Base-by-base conservation (phyloP, 1,140 invertebrate genomes). In the Apis laboriosa region DNA sequence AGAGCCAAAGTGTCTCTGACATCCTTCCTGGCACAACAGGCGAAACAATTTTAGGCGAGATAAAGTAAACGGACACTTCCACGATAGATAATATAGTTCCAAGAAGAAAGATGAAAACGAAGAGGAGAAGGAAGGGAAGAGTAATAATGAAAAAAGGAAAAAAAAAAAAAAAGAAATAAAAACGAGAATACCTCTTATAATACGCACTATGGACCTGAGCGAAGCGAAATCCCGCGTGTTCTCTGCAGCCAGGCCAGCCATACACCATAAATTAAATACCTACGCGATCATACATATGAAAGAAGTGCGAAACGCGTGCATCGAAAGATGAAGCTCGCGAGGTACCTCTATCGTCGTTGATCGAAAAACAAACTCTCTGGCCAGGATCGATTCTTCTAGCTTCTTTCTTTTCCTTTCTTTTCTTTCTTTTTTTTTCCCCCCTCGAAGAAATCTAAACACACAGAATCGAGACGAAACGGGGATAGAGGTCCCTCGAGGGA, bases 151-250 rank as follows among this genome's bases (percentile, higher is more conserved):
- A 15, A 15, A 15, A 9, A 66, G 9, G 15, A 49, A 15, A n/a
- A 56, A 43, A 28, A 53, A 24, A 78, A 84, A 87, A n/a, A n/a
- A n/a, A n/a, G n/a, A n/a, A n/a, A 87, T 61, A 76, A 74, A 34
- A 34, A 34, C 34, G 34, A 60, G 80, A 63, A 86, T 80, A 84
- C 77, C 81, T 86, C 81, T 61, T 80, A n/a, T n/a, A n/a, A 63
- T 24, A 76, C 72, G 66, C 56, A 58, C 78, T 68, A 55, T 76
- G 86, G 86, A 84, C 72, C 66, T 75, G 63, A 49, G 49, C 55
- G 51, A 71, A 72, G 66, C 71, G 74, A 72, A 43, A 82, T 51
- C 51, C 28, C 53, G 28, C 66, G 64, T 68, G 73, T 87, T 80
- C 74, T 83, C 28, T 58, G 70, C 34, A 34, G 34, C 58, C 81